Base-by-base conservation (phyloP, 2,113 vertebrate genomes). In the Coracopsis vasa region DNA sequence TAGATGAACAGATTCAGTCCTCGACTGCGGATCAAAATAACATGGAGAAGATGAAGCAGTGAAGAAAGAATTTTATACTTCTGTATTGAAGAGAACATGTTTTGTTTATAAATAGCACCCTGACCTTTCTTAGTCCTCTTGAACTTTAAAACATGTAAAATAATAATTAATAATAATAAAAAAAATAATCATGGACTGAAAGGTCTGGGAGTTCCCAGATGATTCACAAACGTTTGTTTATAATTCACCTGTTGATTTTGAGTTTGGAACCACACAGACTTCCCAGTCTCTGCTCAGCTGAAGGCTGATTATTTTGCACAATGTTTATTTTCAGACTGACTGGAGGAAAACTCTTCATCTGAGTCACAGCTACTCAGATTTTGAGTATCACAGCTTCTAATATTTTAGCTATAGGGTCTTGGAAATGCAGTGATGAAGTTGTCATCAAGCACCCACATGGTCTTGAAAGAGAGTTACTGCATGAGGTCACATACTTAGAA, bases 401-500 rank as follows among this genome's bases (percentile, higher is more conserved):
- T 19, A 44, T 58, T 58, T 44, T 29, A 75, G 51, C 64, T 53
- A 48, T 2, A 65, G 25, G 24, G 41, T 13, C 47, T 25, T 13
- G 18, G 20, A 77, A 54, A 61, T 10, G 11, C 17, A 28, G 27
- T 5, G n/a, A 8, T 83, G 31, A 73, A 86, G 33, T 6, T 45
- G 9, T 50, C 44, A 56, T 13, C 29, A 37, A 51, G 29, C 12
- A 56, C 16, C 31, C 0, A 0, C 27, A 3, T 8, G 4, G 53
- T 39, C 51, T n/a, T 56, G 9, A 64, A 24, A 7, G 18, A 78
- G 29, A 62, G 37, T 20, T 78, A 33, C 1, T 19, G 37, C 10
- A 5, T 23, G 29, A 82, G 41, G 25, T 41, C 48, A 50, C 5
- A 1, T 15, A 18, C 58, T 54, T n/a, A 47, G 18, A 79, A 37